A percentile compares a stretch with the other conserved stretches of the same genome.
phyloP scores from a whole-genome alignment of 2,888 invertebrate species.

The Callimorpha dominula region DNA sequence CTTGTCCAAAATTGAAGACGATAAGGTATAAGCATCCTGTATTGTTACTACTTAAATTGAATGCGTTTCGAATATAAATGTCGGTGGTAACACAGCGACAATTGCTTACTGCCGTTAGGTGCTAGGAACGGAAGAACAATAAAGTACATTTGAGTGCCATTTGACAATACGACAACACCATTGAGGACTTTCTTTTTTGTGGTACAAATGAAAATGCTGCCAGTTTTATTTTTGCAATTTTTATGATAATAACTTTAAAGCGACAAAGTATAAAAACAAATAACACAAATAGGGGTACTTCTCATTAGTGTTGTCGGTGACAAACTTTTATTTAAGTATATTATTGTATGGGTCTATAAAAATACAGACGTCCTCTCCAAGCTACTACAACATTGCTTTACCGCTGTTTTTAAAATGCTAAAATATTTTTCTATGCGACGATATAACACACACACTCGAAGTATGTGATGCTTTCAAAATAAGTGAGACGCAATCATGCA shows the following conservation, averaged over 20 bases:
- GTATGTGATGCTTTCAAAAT: constrained; percentile 79
- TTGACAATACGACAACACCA: constrained; percentile 61
- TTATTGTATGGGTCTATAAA: constrained; percentile 43
- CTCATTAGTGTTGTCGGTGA: constrained; percentile 45
- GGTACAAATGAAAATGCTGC: constrained; percentile 31
- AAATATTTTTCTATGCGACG: constrained; percentile 79
- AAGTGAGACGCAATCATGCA: constrained; percentile 66
- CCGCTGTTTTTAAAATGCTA: constrained; percentile 71
- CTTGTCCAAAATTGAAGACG: constrained; percentile 9
- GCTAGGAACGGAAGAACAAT: constrained; percentile 55
- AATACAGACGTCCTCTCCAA: constrained; percentile 69
- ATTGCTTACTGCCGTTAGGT: constrained; percentile 34
- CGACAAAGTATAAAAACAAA: constrained; percentile 3
- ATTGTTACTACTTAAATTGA: constrained; percentile 14
- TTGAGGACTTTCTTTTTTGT: constrained; percentile 43
- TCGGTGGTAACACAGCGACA: constrained; percentile 25
- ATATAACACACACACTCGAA: constrained; percentile 72
- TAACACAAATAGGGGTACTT: constrained; percentile 17
- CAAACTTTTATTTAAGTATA: constrained; percentile 48
- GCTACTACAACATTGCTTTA: constrained; percentile 60
- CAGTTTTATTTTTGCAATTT: constrained; percentile 25
- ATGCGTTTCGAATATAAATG: constrained; percentile 23
- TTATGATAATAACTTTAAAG: constrained; percentile 20
- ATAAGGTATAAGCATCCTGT: constrained; percentile 12
- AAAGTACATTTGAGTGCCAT: constrained; percentile 81